phyloP scores from a whole-genome alignment of 2,113 vertebrate species.

The Perca schrenkii region DNA sequence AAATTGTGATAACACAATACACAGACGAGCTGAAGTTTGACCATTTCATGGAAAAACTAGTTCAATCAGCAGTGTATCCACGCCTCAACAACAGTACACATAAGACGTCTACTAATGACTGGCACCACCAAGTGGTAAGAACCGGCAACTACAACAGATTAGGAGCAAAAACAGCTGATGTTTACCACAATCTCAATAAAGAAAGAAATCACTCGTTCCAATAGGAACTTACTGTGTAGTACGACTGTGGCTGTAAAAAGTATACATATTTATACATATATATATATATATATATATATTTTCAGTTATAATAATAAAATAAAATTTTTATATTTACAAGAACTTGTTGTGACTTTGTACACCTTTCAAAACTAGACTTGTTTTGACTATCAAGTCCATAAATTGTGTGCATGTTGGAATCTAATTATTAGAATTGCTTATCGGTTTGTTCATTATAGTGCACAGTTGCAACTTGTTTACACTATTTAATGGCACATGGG shows the following conservation, averaged over 20 bases:
- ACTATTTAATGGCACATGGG: constrained; percentile 22
- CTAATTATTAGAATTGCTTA: background rate
- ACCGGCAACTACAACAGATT: constrained; percentile 33
- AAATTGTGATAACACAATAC: constrained; percentile 22
- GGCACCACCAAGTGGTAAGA: constrained; percentile 59
- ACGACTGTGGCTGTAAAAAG: background rate
- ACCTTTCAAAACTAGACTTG: background rate
- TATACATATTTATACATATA: background rate
- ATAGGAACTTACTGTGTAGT: constrained; percentile 17
- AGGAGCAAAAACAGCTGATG: background rate
- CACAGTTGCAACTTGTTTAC: background rate
- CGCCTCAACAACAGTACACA: background rate
- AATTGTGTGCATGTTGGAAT: background rate
- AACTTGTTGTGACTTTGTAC: background rate
- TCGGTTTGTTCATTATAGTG: constrained; percentile 17
- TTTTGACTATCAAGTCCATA: background rate
- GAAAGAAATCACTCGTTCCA: constrained; percentile 26
- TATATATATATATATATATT: background rate
- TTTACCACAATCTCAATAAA: constrained; percentile 21
- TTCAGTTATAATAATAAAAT: background rate
- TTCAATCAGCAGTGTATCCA: constrained; percentile 3
- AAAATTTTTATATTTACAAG: constrained; percentile 19
- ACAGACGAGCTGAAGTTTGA: background rate
- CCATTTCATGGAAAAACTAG: constrained; percentile 8
- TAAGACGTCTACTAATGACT: background rate